phyloP scores from a whole-genome alignment of 2,888 invertebrate genomes.

The Drosophila helvetica region DNA sequence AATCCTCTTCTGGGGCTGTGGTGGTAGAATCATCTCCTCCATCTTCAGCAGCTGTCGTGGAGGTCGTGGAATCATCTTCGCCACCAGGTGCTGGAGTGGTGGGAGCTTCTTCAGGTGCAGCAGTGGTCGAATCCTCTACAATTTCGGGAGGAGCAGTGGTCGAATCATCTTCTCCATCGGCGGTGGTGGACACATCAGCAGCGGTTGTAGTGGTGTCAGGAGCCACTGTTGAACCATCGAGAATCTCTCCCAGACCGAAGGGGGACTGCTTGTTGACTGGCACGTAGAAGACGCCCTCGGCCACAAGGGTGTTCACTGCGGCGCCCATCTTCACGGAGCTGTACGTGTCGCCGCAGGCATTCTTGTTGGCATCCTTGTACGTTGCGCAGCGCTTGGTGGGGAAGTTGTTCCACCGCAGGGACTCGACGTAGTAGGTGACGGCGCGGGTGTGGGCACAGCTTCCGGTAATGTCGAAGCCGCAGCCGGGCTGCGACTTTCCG shows the following conservation, averaged over 20 bases:
- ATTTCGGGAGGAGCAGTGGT: conserved; percentile 1
- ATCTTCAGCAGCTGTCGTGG: too few relatives aligned
- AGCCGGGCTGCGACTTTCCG: conserved; percentile 85
- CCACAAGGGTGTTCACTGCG: conserved; percentile 54
- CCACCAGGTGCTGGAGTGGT: neutral
- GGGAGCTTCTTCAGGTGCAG: neutral
- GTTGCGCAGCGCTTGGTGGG: conserved; percentile 68
- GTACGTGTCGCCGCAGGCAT: conserved; percentile 66
- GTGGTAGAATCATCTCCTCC: neutral
- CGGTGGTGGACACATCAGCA: conserved; percentile 12
- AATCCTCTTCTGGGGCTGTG: neutral
- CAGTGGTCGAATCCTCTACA: too few relatives aligned
- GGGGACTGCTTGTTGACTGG: conserved; percentile 74
- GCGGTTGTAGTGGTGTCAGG: conserved; percentile 1
- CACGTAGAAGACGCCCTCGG: conserved; percentile 80
- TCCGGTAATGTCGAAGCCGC: conserved; percentile 82
- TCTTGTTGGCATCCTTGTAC: conserved; percentile 65
- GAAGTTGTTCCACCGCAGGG: conserved; percentile 80
- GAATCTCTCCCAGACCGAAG: conserved; percentile 63
- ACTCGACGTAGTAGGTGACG: conserved; percentile 84
- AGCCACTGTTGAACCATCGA: neutral
- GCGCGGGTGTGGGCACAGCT: conserved; percentile 84
- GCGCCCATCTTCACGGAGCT: conserved; percentile 75
- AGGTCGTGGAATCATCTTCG: neutral
- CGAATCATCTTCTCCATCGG: neutral